Conservation (phyloP, 2,888 invertebrate genomes). For the Ormyrus labotus region DNA sequence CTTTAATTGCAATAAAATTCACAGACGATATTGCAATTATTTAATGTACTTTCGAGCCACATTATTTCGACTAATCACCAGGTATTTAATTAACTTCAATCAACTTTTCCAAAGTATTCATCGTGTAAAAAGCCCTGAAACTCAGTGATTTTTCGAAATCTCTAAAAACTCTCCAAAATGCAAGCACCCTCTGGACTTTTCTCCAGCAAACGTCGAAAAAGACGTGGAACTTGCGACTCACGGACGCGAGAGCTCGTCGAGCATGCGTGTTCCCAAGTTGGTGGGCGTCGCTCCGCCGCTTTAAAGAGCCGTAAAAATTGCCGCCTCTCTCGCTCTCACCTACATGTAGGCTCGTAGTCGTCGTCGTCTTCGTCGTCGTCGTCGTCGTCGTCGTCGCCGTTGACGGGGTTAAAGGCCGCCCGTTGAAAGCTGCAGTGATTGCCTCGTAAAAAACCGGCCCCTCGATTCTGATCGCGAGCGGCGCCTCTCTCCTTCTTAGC, state of each 20-base stretch:
- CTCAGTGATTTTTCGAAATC: too few relatives aligned
- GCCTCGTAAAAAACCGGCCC: constrained; percentile 63
- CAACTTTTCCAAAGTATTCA: too few relatives aligned
- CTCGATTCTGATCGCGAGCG: constrained; percentile 62
- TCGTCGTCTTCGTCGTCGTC: constrained; percentile 30
- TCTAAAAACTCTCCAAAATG: too few relatives aligned
- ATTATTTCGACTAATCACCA: too few relatives aligned
- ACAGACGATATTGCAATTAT: too few relatives aligned
- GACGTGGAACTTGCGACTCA: too few relatives aligned
- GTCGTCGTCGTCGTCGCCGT: constrained; percentile 33
- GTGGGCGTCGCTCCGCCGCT: neutral
- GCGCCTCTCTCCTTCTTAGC: neutral
- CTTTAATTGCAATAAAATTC: too few relatives aligned
- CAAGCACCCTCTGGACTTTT: too few relatives aligned
- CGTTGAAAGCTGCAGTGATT: constrained; percentile 64
- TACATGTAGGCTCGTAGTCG: constrained; percentile 22
- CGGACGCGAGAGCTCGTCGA: neutral
- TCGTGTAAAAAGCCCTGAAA: too few relatives aligned
- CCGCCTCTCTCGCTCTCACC: constrained; percentile 55
- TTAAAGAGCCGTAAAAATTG: constrained; percentile 62
- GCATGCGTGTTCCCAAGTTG: constrained; percentile 1
- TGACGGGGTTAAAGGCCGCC: constrained; percentile 48
- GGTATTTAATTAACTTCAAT: too few relatives aligned
- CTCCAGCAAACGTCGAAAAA: too few relatives aligned
- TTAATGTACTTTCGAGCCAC: too few relatives aligned